Evolutionary conservation across 2,113 vertebrate species (phyloP), one percentile per base, ranked within the genome.

Genomic region (Columba livia): DNA sequence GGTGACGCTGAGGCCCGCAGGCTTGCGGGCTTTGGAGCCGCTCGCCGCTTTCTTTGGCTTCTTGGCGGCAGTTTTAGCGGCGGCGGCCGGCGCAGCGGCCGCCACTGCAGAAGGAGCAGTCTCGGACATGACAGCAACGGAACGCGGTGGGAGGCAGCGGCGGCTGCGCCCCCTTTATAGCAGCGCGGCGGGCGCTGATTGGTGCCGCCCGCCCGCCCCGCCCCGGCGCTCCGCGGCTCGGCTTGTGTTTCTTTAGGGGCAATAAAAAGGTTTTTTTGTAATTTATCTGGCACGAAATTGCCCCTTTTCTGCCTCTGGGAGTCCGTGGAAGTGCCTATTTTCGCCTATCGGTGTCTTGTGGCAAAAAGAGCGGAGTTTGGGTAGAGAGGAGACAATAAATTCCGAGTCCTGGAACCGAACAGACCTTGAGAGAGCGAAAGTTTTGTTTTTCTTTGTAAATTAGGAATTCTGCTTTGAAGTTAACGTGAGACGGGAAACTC

Each of bases 1-100:
- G 14, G 98, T 98, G 58, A 99, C 96, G 9, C 97, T 97, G 18
- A 98, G 98, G 1, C 98, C 98, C 0, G 98, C 88, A 1, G 97
- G 69, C 66, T 96, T 98, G 80, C 98, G 98, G 5, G 96, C 92
- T 4, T 95, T 98, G 1, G 96, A 32, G 15, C n/a, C 79, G 1
- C 61, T 71, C 15, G 97, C 88, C 3, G 92, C 44, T 19, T 47
- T 47, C 18, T 47, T 47, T 17, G 44, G 44, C 44, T 47, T 47
- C 7, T 47, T 47, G 18, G 18, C 44, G 48, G 23, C 50, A 6
- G 6, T 10, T 13, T 51, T 51, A 12, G 38, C 98, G 97, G 2
- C 93, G 70, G 6, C 95, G 4, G 96, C 94, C 29, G 98, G 50
- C 2, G 87, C 70, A 0, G 89, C 2, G 8, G 40, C 48, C 3